A percentile compares a stretch with the other conserved stretches of the same genome.
Evolutionary conservation across 2,113 vertebrate species (phyloP).

Genomic region (Saccopteryx bilineata): DNA sequence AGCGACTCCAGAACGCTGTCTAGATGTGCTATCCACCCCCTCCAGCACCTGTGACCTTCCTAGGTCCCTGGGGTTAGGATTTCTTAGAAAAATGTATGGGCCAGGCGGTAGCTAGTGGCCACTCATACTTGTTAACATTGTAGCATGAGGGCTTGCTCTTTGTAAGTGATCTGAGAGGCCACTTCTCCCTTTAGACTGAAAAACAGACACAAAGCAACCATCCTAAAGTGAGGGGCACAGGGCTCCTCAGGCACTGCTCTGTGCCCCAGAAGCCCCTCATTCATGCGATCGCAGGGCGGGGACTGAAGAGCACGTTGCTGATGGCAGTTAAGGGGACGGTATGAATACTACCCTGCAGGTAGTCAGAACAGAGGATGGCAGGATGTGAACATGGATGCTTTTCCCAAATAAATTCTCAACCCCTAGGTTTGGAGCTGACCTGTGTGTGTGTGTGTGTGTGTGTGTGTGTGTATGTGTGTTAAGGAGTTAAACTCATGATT

Average conservation of each 20-base stretch:
- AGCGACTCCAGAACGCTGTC: neutral
- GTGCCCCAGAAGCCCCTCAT: neutral
- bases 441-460: neutral
- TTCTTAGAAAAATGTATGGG: neutral
- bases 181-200: neutral
- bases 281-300: accelerated
- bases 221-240: accelerated
- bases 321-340: neutral
- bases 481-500: neutral
- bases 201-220: neutral
- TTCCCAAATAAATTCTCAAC: neutral
- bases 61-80: neutral
- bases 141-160: neutral
- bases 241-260: neutral
- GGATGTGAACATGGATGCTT: no score
- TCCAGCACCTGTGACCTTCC: neutral
- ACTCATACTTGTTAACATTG: neutral
- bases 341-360: neutral
- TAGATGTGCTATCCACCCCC: neutral
- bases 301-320: neutral
- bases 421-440: neutral
- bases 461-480: neutral
- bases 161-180: neutral
- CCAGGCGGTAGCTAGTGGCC: accelerated
- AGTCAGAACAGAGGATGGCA: neutral